A percentile compares a stretch with the other conserved stretches of the same genome.
Evolutionary conservation across 2,113 vertebrate genomes (phyloP).

Genomic region (Ascaphus truei): DNA sequence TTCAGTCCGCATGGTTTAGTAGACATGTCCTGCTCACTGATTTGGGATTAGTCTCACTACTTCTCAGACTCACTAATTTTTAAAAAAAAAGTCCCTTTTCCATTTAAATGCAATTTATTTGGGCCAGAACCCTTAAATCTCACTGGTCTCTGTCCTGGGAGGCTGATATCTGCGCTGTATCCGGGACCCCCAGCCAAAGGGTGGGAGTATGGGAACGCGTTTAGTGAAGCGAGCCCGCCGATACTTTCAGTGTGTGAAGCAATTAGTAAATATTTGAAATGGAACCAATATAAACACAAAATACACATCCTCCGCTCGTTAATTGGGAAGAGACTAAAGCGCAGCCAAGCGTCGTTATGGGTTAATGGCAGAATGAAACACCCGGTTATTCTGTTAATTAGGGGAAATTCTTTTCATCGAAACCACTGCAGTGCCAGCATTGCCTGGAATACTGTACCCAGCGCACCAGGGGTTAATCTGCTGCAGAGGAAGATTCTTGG

Average conservation of each 20-base stretch:
- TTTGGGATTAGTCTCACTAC: no score
- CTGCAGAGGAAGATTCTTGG: no score
- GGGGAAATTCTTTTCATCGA: slow-evolving; percentile 22
- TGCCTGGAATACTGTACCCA: not conserved
- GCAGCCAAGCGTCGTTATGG: slow-evolving; percentile 25
- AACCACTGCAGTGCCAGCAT: not conserved
- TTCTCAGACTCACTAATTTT: no score
- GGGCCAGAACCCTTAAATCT: no score
- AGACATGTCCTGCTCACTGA: no score
- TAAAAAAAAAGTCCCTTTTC: no score
- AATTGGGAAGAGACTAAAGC: slow-evolving; percentile 22
- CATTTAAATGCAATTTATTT: no score
- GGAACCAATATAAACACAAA: slow-evolving; percentile 38
- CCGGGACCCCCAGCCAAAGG: slow-evolving; percentile 3
- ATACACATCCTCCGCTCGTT: slow-evolving; percentile 26
- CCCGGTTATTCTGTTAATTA: slow-evolving; percentile 30
- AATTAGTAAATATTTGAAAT: slow-evolving; percentile 38
- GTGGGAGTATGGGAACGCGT: not conserved
- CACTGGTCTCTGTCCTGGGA: no score
- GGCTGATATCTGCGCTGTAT: not conserved
- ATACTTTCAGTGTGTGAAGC: slow-evolving; percentile 30
- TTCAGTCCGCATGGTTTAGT: no score
- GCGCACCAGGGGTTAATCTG: not conserved
- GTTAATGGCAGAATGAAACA: slow-evolving; percentile 28
- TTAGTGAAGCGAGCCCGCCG: slow-evolving; percentile 15